Evolutionary conservation across 2,113 vertebrate genomes (phyloP).

Genomic region (Dunckerocampus dactyliophorus): DNA sequence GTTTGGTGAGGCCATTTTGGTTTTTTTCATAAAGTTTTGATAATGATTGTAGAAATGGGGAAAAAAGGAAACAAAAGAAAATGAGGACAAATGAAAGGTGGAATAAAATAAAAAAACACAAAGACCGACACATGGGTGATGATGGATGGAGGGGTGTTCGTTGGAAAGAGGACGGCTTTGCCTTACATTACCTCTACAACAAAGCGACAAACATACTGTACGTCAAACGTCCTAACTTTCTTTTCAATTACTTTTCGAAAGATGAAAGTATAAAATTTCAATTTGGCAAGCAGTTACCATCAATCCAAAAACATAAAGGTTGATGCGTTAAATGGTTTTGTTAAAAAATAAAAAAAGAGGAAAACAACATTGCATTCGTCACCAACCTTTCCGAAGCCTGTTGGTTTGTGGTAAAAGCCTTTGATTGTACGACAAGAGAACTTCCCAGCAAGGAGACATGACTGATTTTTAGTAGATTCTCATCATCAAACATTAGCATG

Average conservation of each 20-base stretch:
- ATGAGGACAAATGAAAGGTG: conserved; percentile 69
- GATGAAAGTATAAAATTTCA: conserved; percentile 7
- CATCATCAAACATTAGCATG: conserved; percentile 60
- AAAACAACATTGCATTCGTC: conserved; percentile 67
- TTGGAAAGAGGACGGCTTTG: conserved; percentile 72
- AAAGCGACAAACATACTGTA: no score
- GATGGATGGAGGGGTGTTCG: conserved; percentile 71
- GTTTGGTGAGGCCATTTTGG: conserved; percentile 43
- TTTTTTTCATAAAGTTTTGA: conserved; percentile 45
- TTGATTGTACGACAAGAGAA: conserved; percentile 71
- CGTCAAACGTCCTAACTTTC: no score
- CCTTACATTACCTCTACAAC: conserved; percentile 35
- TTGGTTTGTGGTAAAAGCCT: conserved; percentile 84
- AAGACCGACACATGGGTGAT: conserved; percentile 69
- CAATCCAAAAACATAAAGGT: conserved; percentile 84
- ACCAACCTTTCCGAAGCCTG: conserved; percentile 84
- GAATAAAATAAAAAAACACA: conserved; percentile 42
- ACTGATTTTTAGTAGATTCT: conserved; percentile 62
- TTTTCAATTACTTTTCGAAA: no score
- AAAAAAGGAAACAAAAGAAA: conserved; percentile 76
- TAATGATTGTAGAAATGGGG: conserved; percentile 70
- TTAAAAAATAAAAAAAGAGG: conserved; percentile 41
- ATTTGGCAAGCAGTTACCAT: conserved; percentile 80
- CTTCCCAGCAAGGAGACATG: conserved; percentile 75
- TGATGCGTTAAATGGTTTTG: conserved; percentile 69